phyloP scores from a whole-genome alignment of 2,797 vertebrate species.

The Onychomys arenicola region DNA sequence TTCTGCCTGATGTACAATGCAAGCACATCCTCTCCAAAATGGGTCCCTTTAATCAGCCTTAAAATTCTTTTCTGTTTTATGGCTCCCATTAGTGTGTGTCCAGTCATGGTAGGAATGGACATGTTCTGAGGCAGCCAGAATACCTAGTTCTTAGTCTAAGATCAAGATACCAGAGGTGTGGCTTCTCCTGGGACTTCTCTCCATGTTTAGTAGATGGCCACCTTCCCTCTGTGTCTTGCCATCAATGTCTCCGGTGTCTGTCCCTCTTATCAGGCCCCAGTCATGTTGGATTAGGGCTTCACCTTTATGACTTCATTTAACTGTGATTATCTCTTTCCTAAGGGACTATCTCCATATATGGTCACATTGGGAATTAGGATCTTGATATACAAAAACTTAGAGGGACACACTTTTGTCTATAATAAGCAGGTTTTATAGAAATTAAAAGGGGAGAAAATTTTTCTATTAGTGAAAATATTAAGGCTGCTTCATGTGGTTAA shows the following conservation, averaged over 20 bases:
- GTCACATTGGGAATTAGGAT: background rate
- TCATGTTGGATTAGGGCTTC: background rate
- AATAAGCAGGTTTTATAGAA: conserved; percentile 1
- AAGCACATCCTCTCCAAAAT: background rate
- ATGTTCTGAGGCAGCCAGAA: background rate
- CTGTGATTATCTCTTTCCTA: background rate
- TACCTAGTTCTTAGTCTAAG: background rate
- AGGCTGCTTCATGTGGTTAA: too few species aligned
- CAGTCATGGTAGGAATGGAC: background rate
- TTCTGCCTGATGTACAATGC: background rate
- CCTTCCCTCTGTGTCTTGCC: background rate
- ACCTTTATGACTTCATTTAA: background rate
- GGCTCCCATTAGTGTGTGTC: background rate
- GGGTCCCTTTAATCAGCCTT: background rate
- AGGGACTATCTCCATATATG: background rate
- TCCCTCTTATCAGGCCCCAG: background rate
- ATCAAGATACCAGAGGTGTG: background rate
- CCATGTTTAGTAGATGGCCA: background rate
- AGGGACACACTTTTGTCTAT: background rate
- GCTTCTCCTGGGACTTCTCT: background rate
- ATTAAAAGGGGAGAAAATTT: background rate
- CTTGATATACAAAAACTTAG: background rate
- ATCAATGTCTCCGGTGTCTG: background rate
- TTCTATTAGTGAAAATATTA: too few species aligned
- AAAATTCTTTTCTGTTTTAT: background rate